These are phyloP conservation scores for Globia sparganii DNA, from an alignment of 2,888 invertebrate species.

Conservation along the genomic window DNA sequence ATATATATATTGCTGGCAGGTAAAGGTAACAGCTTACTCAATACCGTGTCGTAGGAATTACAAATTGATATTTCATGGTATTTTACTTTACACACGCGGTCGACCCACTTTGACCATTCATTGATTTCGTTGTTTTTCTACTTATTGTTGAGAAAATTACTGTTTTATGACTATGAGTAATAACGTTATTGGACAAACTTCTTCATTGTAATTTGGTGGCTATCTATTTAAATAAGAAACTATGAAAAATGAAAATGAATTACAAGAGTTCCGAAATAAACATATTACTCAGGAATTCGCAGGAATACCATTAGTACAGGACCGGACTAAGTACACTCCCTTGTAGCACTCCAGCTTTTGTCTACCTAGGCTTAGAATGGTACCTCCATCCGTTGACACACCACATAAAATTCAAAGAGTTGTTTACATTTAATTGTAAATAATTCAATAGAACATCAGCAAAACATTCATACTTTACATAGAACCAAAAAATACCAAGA, in stretches of 20 bases:
- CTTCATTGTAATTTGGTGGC: background rate
- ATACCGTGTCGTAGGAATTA: conserved; percentile 53
- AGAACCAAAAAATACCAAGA: conserved; percentile 37
- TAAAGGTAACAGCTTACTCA: conserved; percentile 54
- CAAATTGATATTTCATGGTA: conserved; percentile 60
- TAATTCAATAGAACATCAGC: conserved; percentile 1
- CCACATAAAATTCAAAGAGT: background rate
- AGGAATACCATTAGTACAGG: background rate
- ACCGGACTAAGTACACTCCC: background rate
- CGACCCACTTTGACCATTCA: conserved; percentile 35
- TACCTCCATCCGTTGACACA: no score
- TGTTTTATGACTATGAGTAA: background rate
- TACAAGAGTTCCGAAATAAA: background rate
- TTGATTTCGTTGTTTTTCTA: conserved; percentile 32
- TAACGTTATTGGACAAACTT: conserved; percentile 11
- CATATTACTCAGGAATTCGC: background rate
- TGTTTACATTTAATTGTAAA: background rate
- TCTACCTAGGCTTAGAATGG: background rate
- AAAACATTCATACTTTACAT: conserved; percentile 42
- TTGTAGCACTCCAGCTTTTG: background rate
- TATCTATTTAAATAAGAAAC: background rate
- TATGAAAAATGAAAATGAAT: background rate
- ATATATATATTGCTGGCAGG: background rate
- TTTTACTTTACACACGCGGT: conserved; percentile 50
- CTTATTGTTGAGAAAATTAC: conserved; percentile 34